These are phyloP conservation scores for Chrysemys picta DNA, from an alignment of 2,113 vertebrate genomes.

Conservation along the genomic window DNA sequence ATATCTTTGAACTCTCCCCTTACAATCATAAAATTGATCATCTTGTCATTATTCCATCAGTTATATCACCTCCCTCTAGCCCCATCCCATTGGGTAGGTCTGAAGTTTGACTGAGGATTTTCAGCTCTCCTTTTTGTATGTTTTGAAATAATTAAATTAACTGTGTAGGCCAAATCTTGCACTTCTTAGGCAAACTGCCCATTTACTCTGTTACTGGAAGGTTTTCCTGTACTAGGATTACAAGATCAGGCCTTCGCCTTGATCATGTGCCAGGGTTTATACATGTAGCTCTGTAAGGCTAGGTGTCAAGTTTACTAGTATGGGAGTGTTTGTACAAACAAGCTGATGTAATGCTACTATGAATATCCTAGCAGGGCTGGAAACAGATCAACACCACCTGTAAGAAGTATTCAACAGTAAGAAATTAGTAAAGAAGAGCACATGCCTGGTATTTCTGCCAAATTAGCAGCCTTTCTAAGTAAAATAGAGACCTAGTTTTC, in stretches of 20 bases:
- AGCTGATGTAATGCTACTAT: background rate
- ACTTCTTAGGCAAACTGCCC: background rate
- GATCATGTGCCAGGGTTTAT: slow-evolving; percentile 32
- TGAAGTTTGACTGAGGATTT: background rate
- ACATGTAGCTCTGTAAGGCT: background rate
- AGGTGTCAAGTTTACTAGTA: background rate
- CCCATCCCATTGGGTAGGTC: background rate
- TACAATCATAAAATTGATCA: background rate
- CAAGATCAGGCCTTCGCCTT: background rate
- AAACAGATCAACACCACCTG: background rate
- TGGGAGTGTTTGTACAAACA: background rate
- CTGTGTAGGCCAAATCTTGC: background rate
- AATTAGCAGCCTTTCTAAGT: background rate
- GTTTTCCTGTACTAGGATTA: background rate
- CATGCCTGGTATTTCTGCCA: background rate
- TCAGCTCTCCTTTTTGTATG: background rate
- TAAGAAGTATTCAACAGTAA: background rate
- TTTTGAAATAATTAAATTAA: background rate
- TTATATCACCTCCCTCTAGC: background rate
- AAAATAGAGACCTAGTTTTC: background rate
- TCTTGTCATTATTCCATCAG: background rate
- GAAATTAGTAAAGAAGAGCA: background rate
- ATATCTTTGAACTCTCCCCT: background rate
- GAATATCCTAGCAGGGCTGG: background rate
- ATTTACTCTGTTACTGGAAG: slow-evolving; percentile 56